Evolutionary conservation across 30 jellyfish, hydroid and myxozoan species (phyloP), one percentile per base, ranked within the genome.

Genomic region (Aurelia coerulea): DNA sequence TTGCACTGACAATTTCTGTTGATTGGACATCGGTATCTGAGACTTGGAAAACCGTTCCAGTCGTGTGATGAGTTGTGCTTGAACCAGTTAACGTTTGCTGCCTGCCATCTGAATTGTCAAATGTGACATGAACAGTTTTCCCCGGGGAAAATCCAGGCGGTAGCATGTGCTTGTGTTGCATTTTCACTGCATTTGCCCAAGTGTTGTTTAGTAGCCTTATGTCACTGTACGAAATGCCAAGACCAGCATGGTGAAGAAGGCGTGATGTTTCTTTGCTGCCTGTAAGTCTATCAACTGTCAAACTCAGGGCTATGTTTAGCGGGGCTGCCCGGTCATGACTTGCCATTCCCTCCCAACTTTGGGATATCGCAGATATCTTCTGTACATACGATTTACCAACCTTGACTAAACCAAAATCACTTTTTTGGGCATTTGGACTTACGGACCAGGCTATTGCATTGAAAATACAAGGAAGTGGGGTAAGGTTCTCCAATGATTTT

Each of bases 21-120:
- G n/a, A n/a, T n/a, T n/a, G n/a, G n/a, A n/a, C n/a, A n/a, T n/a
- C n/a, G n/a, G n/a, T n/a, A n/a, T n/a, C n/a, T n/a, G n/a, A n/a
- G n/a, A 69, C 81, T 50, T 74, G 17, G 56, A 80, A 64, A 65
- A 80, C 73, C 58, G 90, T 80, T 65, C 73, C 81, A 63, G 80
- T 65, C 63, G 92, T 68, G 85, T 82, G 92, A 69, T 82, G 89
- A 51, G 69, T 51, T n/a, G n/a, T n/a, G n/a, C n/a, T n/a, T n/a
- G n/a, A n/a, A n/a, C n/a, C n/a, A n/a, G n/a, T n/a, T n/a, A n/a
- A n/a, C n/a, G n/a, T n/a, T n/a, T n/a, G n/a, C n/a, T n/a, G n/a
- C n/a, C n/a, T n/a, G n/a, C n/a, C n/a, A n/a, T n/a, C n/a, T n/a
- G n/a, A n/a, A n/a, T n/a, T n/a, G n/a, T n/a, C n/a, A n/a, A n/a